phyloP scores from a whole-genome alignment of 2,113 vertebrate genomes.

The Tamias sibiricus region DNA sequence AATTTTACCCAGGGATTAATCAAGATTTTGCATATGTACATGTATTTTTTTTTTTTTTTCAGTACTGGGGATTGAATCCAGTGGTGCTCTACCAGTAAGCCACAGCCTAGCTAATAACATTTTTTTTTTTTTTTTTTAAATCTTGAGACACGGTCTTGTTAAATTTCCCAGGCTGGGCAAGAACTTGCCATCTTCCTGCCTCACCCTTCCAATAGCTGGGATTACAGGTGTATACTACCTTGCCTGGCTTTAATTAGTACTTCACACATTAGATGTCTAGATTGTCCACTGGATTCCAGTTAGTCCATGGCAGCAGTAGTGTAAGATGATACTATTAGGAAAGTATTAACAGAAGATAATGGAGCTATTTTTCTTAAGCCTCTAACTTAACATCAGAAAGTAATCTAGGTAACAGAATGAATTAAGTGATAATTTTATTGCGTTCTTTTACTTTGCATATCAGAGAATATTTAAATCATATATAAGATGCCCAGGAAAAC shows the following conservation, averaged over 20 bases:
- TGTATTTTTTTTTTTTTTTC: too few species aligned
- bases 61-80: not conserved
- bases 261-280: not conserved
- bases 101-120: not conserved
- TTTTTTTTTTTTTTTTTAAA: not conserved
- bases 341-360: conserved; percentile 36
- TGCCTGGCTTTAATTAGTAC: conserved; percentile 11
- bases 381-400: conserved; percentile 48
- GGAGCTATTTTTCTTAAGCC: conserved; percentile 48
- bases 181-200: not conserved
- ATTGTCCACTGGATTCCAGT: not conserved
- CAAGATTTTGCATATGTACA: not conserved
- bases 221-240: not conserved
- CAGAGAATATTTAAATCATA: conserved; percentile 45
- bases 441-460: conserved; percentile 19
- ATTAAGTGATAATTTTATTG: conserved; percentile 53
- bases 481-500: conserved; percentile 33
- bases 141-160: not conserved
- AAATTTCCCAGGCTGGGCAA: not conserved
- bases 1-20: conserved; percentile 16
- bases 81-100: not conserved
- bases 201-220: not conserved
- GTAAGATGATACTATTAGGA: not conserved
- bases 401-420: conserved; percentile 17
- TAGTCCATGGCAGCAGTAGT: not conserved